Evolutionary conservation across 2,888 invertebrate species (phyloP).

Genomic region (Electrophaes corylata): DNA sequence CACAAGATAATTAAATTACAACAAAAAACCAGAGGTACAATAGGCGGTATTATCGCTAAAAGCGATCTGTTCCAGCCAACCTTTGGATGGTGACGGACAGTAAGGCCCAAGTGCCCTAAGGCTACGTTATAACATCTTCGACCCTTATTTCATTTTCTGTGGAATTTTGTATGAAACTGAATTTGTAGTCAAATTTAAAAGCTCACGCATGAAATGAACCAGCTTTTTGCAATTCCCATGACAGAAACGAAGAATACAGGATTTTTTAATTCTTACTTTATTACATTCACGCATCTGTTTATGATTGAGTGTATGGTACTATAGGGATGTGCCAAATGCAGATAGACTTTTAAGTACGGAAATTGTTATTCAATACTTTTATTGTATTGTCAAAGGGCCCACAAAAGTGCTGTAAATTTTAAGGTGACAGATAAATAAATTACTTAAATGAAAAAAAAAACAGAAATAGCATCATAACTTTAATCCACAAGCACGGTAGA

Average conservation of each 20-base stretch:
- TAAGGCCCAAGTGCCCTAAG: no score
- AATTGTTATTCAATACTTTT: constrained; percentile 23
- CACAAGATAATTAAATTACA: no score
- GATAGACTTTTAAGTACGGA: constrained; percentile 21
- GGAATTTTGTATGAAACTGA: no score
- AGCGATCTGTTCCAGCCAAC: no score
- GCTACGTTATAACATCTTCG: no score
- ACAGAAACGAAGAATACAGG: constrained; percentile 1
- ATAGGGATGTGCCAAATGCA: constrained; percentile 13
- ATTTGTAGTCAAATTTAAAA: neutral
- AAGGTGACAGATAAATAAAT: neutral
- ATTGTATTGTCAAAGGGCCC: constrained; percentile 6
- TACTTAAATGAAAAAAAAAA: no score
- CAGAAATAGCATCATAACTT: no score
- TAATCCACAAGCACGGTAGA: no score
- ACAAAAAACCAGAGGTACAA: no score
- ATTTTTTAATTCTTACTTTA: constrained; percentile 11
- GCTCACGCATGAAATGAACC: neutral
- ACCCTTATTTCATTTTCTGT: no score
- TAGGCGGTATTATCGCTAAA: no score
- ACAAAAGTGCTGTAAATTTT: neutral
- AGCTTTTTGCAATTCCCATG: constrained; percentile 8
- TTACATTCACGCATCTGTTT: constrained; percentile 15
- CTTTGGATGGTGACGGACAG: no score
- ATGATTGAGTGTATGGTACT: constrained; percentile 18